phyloP scores from a whole-genome alignment of 2,113 vertebrate species.

The Gorilla gorilla region DNA sequence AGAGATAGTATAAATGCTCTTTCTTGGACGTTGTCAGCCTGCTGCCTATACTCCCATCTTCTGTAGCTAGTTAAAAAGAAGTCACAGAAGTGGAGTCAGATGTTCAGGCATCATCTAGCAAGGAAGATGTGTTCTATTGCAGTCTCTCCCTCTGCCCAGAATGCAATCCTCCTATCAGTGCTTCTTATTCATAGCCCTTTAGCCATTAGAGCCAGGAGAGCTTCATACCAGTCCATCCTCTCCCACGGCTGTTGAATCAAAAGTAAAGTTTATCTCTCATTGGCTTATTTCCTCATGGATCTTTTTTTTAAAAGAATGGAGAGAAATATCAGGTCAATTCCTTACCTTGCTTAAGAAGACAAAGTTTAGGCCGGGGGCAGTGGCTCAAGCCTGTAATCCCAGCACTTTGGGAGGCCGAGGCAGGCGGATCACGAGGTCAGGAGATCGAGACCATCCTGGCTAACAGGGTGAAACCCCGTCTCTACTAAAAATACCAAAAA shows the following conservation, averaged over 20 bases:
- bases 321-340: background rate
- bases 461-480: too few species aligned
- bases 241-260: background rate
- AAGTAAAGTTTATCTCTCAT: background rate
- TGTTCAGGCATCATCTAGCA: background rate
- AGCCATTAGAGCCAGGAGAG: background rate
- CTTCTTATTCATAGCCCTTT: background rate
- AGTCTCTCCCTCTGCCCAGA: background rate
- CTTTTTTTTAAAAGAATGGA: background rate
- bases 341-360: background rate
- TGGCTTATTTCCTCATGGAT: background rate
- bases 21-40: background rate
- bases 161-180: background rate
- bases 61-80: background rate
- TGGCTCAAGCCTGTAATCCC: too few species aligned
- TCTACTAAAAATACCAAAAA: too few species aligned
- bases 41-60: background rate
- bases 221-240: background rate
- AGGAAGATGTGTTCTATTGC: background rate
- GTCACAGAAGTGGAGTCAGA: background rate
- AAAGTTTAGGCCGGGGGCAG: too few species aligned
- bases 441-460: too few species aligned
- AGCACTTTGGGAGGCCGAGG: too few species aligned
- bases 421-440: too few species aligned
- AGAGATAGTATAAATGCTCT: background rate